These are phyloP conservation scores for Andricus grossulariae DNA, from an alignment of 1,140 invertebrate species.

Conservation along the genomic window DNA sequence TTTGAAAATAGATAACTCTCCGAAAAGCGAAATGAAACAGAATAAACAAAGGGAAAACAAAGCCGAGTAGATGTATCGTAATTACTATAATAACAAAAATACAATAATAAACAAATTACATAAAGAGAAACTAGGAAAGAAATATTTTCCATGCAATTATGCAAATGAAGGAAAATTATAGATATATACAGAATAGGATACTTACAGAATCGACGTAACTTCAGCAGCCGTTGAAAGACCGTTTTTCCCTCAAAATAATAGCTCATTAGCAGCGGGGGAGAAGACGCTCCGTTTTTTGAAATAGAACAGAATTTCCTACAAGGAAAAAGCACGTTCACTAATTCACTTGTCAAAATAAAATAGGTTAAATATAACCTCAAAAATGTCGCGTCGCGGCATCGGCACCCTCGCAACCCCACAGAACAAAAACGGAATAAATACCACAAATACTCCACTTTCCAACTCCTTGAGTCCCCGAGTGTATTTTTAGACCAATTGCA, in stretches of 20 bases:
- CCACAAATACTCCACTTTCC: background rate
- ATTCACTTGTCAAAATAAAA: background rate
- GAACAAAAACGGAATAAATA: background rate
- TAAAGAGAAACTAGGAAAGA: too few relatives aligned
- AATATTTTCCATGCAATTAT: too few relatives aligned
- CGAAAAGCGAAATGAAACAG: too few relatives aligned
- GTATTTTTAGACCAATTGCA: slow-evolving; percentile 27
- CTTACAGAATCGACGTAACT: background rate
- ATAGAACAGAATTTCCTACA: background rate
- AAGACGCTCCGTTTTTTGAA: slow-evolving; percentile 20
- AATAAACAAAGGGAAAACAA: too few relatives aligned
- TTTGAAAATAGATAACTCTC: too few relatives aligned
- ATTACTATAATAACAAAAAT: too few relatives aligned
- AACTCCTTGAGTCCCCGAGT: background rate
- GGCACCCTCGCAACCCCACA: slow-evolving; percentile 10
- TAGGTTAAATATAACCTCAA: slow-evolving; percentile 28
- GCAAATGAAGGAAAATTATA: too few relatives aligned
- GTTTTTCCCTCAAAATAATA: background rate
- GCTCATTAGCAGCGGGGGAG: background rate
- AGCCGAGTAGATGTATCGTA: too few relatives aligned
- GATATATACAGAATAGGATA: too few relatives aligned
- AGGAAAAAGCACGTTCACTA: background rate
- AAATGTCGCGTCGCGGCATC: background rate
- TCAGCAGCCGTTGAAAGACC: background rate
- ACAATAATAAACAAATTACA: too few relatives aligned